Percentiles rank a stretch among this genome's conserved stretches.
Conservation (phyloP, 92 coral and sea anemone species). For the Epizoanthus illoricatus region DNA sequence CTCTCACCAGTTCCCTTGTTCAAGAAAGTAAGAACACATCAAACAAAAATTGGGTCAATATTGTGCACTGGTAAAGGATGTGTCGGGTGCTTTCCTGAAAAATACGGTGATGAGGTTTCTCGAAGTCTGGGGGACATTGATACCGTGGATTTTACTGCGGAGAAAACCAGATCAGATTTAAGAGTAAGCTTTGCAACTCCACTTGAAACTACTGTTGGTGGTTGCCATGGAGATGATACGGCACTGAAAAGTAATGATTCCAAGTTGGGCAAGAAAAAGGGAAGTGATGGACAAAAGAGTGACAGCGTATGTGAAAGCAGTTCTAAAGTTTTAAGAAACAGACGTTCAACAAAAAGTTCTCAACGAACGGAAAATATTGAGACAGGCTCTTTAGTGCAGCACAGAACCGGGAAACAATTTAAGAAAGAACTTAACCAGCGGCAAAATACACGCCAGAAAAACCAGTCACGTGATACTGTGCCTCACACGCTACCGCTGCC, state of each 20-base stretch:
- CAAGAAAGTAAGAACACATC: conserved; percentile 59
- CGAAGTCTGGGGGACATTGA: conserved; percentile 73
- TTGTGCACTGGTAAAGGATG: conserved; percentile 85
- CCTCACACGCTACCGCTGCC: not conserved
- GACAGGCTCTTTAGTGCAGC: not conserved
- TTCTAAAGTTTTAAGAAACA: conserved; percentile 11
- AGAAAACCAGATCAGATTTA: conserved; percentile 34
- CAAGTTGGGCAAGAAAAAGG: not conserved
- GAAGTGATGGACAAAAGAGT: conserved; percentile 13
- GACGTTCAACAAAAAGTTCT: not conserved
- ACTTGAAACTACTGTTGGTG: conserved; percentile 37
- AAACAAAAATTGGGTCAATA: conserved; percentile 65
- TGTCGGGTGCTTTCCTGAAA: conserved; percentile 71
- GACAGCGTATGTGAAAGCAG: not conserved
- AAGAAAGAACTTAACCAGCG: not conserved
- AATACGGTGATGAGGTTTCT: conserved; percentile 48
- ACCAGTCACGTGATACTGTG: not conserved
- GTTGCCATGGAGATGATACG: conserved; percentile 57
- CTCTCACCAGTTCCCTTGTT: conserved; percentile 66
- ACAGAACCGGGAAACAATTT: not conserved
- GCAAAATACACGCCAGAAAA: not conserved
- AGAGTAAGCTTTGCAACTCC: conserved; percentile 53
- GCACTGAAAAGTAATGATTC: not conserved
- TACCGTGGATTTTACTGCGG: conserved; percentile 52
- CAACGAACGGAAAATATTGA: not conserved